phyloP scores from a whole-genome alignment of 2,113 vertebrate genomes.

The Salvelinus sp. region DNA sequence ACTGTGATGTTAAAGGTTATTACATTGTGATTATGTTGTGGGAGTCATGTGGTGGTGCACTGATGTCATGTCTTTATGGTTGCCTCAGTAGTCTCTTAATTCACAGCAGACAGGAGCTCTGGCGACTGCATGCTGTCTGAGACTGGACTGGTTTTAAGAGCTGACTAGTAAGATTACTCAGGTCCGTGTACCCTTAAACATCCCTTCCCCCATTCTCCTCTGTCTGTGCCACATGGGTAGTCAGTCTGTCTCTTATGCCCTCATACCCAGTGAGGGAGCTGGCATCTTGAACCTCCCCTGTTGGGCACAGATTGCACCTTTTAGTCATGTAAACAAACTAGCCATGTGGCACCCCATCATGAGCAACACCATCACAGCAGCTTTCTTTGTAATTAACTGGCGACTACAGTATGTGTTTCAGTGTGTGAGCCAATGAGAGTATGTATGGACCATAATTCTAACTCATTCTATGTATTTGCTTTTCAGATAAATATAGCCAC shows the following conservation, averaged over 20 bases:
- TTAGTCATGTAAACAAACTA: constrained; percentile 32
- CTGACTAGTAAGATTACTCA: constrained; percentile 28
- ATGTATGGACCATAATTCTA: neutral
- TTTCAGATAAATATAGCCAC: constrained; percentile 89
- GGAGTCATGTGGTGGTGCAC: constrained; percentile 35
- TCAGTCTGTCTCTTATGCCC: constrained; percentile 27
- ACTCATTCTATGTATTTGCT: constrained; percentile 37
- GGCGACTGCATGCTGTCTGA: constrained; percentile 33
- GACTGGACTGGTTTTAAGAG: constrained; percentile 24
- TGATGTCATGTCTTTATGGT: constrained; percentile 65
- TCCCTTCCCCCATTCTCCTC: constrained; percentile 29
- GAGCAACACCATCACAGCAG: constrained; percentile 12
- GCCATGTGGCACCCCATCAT: constrained; percentile 20
- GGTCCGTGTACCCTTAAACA: constrained; percentile 33
- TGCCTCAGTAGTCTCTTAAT: constrained; percentile 56
- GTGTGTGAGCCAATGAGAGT: constrained; percentile 32
- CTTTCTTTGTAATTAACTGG: constrained; percentile 27
- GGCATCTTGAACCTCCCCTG: constrained; percentile 3
- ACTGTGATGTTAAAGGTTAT: no score
- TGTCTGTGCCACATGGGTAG: constrained; percentile 28
- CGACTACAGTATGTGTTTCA: constrained; percentile 14
- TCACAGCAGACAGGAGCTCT: constrained; percentile 60
- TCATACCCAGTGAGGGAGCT: constrained; percentile 33
- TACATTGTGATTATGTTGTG: neutral
- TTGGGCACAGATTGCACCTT: constrained; percentile 27